phyloP scores from a whole-genome alignment of 2,113 vertebrate species.

The Marcusenius ussheri region DNA sequence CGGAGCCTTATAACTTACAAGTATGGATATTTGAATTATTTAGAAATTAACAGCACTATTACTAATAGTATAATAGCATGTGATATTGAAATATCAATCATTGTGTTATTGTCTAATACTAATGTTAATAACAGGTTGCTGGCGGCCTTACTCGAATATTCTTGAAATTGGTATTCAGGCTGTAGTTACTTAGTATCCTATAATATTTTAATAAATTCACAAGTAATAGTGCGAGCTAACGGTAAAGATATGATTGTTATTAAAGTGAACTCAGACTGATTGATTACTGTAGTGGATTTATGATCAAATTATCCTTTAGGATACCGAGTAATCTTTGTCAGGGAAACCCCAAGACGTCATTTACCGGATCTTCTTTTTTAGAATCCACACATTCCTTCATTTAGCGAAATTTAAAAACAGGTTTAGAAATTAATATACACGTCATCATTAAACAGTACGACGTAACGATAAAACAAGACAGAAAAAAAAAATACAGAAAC shows the following conservation, averaged over 20 bases:
- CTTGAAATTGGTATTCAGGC: neutral
- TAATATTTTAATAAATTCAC: neutral
- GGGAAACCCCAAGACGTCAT: neutral
- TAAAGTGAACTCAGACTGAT: neutral
- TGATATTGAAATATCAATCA: neutral
- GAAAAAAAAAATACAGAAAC: neutral
- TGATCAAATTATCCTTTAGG: neutral
- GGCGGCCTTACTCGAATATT: neutral
- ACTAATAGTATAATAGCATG: neutral
- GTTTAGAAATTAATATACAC: neutral
- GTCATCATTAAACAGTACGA: neutral
- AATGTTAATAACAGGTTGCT: neutral
- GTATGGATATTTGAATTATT: neutral
- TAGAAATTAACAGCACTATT: neutral
- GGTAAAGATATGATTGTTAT: neutral
- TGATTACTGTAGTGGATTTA: neutral
- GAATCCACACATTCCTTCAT: neutral
- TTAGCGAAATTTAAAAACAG: neutral
- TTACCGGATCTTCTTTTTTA: neutral
- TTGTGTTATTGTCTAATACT: neutral
- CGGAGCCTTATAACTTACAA: neutral
- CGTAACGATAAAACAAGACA: neutral
- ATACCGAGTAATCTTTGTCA: neutral
- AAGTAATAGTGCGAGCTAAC: neutral
- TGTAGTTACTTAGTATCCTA: neutral